Evolutionary conservation across 2,888 invertebrate species (phyloP), one percentile per base, ranked within the genome.

Genomic region (Hyposoter dolosus): DNA sequence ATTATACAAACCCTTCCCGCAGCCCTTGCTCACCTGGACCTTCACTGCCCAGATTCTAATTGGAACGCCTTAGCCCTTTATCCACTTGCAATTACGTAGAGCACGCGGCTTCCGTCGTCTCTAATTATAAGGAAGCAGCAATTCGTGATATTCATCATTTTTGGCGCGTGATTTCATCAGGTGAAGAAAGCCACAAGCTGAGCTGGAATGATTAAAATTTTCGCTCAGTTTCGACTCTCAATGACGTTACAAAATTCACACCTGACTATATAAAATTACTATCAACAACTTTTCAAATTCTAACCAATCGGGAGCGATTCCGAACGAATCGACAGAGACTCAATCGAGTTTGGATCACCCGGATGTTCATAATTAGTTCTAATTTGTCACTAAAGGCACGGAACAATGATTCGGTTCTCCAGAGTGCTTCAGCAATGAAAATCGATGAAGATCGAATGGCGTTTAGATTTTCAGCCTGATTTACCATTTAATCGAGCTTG

Each of bases 401-500:
- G 56, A 56, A 56, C 28, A 60, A 28, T 60, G 60, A 60, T 60
- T 12, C 4, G 15, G 28, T 28, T 28, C 15, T 28, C 28, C 15
- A 15, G 28, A 60, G 12, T 60, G 5, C 60, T 60, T 15, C 15
- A 28, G 12, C 28, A 28, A 60, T 60, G 60, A 60, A 60, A 28
- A 60, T 60, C 60, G 60, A 60, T 60, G 60, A 28, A 60, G 60
- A 53, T 53, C 53, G 19, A 53, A 53, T 53, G n/a, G 47, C 17
- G n/a, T n/a, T 50, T 10, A 19, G 53, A 53, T 53, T 19, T 43
- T 23, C n/a, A 45, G 23, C 1, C 19, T 32, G 28, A 45, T 71
- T 32, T 45, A 77, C 50, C 47, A 86, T 88, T 89, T 91, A 92
- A 92, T 92, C 91, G 92, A 90, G 89, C 90, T 89, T 87, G 90